A percentile compares a stretch with the other conserved stretches of the same genome.
phyloP scores from a whole-genome alignment of 2,888 invertebrate species.

The Cremastinae sp. region DNA sequence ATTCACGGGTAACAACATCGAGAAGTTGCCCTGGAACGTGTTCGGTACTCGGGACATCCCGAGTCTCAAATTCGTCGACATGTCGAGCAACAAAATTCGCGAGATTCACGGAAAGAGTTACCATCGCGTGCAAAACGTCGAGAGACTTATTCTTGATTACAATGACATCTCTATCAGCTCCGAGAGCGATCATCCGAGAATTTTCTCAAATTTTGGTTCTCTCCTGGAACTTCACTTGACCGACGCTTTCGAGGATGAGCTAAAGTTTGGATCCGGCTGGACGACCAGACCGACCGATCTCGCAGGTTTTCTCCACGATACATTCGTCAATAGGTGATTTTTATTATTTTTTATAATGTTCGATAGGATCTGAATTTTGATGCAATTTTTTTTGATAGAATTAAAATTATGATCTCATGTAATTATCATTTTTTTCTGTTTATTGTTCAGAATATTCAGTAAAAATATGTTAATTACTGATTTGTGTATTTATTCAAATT shows the following conservation, averaged over 20 bases:
- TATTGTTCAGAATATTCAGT: no score
- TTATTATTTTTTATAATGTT: background rate
- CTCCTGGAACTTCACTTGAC: slow-evolving; percentile 87
- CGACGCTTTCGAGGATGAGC: slow-evolving; percentile 87
- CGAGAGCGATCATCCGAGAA: slow-evolving; percentile 85
- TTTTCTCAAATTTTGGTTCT: slow-evolving; percentile 86
- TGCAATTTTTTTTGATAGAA: no score
- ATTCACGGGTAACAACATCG: slow-evolving; percentile 86
- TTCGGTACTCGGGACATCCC: slow-evolving; percentile 85
- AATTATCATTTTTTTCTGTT: no score
- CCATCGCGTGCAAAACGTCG: slow-evolving; percentile 87
- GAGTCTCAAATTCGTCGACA: slow-evolving; percentile 85
- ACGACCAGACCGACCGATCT: slow-evolving; percentile 75
- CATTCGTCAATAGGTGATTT: slow-evolving; percentile 83
- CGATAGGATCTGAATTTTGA: no score
- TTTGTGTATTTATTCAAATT: no score
- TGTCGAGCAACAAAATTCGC: slow-evolving; percentile 87
- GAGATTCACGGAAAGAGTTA: slow-evolving; percentile 88
- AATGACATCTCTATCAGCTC: slow-evolving; percentile 85
- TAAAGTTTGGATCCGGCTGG: slow-evolving; percentile 73
- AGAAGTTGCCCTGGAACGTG: slow-evolving; percentile 85
- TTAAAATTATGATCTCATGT: no score
- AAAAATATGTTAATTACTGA: no score
- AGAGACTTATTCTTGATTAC: slow-evolving; percentile 86
- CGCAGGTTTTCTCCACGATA: slow-evolving; percentile 86